Percentiles rank a stretch among this genome's conserved stretches.
phyloP scores from a whole-genome alignment of 2,113 vertebrate genomes.

The Cyanoliseus patagonus region DNA sequence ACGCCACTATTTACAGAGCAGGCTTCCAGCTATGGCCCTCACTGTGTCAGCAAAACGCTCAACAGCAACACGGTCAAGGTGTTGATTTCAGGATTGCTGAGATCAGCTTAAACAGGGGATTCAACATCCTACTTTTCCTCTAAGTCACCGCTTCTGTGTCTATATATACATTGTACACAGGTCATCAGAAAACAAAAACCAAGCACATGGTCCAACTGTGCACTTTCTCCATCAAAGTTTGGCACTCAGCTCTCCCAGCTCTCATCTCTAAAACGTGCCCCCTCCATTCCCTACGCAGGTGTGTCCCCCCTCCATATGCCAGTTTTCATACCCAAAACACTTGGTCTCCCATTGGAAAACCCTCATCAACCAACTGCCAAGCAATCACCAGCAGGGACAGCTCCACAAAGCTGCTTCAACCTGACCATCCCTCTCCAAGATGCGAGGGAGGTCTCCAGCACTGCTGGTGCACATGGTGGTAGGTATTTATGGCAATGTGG shows the following conservation, averaged over 20 bases:
- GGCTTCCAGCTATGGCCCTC: not conserved
- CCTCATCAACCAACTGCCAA: not conserved
- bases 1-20: not conserved
- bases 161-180: not conserved
- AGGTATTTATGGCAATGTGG: not conserved
- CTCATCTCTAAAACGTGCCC: not conserved
- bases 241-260: not conserved
- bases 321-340: fast-evolving
- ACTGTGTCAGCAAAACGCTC: not conserved
- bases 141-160: not conserved
- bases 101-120: not conserved
- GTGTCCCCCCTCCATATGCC: not conserved
- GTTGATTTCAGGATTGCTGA: not conserved
- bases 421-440: not conserved
- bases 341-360: not conserved
- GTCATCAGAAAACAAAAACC: not conserved
- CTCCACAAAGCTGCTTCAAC: not conserved
- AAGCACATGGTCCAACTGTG: not conserved
- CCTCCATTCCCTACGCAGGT: not conserved
- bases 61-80: not conserved
- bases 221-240: not conserved
- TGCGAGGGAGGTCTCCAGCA: not conserved
- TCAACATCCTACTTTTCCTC: not conserved
- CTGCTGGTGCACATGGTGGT: too few species aligned
- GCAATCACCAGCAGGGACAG: not conserved